Evolutionary conservation across 2,113 vertebrate species (phyloP), one percentile per base, ranked within the genome.

Genomic region (Salminus brasiliensis): DNA sequence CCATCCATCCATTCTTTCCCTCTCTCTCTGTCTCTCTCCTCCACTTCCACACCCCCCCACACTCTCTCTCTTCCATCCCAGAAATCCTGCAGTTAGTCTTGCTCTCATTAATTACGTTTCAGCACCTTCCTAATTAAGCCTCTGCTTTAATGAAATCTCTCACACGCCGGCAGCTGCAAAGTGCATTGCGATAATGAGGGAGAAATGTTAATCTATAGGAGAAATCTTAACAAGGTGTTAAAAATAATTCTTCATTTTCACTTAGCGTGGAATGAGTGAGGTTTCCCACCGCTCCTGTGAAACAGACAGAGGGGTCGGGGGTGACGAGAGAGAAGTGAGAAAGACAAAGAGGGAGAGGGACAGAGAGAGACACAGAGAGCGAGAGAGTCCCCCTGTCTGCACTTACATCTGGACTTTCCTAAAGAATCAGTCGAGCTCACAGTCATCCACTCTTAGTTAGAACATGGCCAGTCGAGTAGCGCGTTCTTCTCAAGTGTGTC

Each of bases 71-170:
- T 47, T 45, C 67, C 8, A 12, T 15, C 16, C 29, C 32, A 2
- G 41, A 18, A 39, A 27, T 63, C 47, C 30, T 18, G 43, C 76
- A 39, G 75, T 16, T 57, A 39, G 66, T 30, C 41, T 63, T 84
- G 87, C 87, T 93, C 92, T 93, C 85, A 92, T 95, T 96, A 95
- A 96, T 95, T 95, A 94, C 83, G 93, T 88, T 91, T 95, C 91
- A 92, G 93, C 93, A 96, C 91, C 92, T 95, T 92, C 88, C 90
- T 95, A 93, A 95, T 95, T 94, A 95, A 93, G 91, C 89, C 90
- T 81, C 83, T 82, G 85, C 83, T 93, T 93, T 93, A 94, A 96
- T 93, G 84, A 94, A 89, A 93, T 95, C 88, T 92, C 90, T 87
- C 79, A 87, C 76, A 87, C 88, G 94, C 85, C 36, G 29, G 23